Evolutionary conservation across 2,888 invertebrate genomes (phyloP), one percentile per base, ranked within the genome.

Genomic region (Caenorhabditis sulstoni): DNA sequence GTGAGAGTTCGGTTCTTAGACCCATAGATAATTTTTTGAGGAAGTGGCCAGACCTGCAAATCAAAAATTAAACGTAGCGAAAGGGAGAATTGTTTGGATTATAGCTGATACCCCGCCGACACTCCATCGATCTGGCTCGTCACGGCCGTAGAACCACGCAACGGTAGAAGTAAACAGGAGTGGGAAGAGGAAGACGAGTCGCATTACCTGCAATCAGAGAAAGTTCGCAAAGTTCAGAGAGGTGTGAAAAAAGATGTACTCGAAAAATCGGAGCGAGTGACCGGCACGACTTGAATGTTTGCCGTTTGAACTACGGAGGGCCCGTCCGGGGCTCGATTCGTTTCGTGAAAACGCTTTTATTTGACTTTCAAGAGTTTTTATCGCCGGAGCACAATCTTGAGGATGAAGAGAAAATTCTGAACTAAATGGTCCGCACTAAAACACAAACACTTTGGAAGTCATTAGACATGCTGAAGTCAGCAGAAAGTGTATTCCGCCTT

Each of bases 11-110:
- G 75, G 53, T 88, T 88, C 37, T 81, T 73, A 18, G 76, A 70
- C 22, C 86, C 86, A 67, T 88, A 88, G 23, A 70, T 59, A 11
- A 88, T 85, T 62, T 87, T 76, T 44, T 84, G 84, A 1, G 88
- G 88, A 12, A 88, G 79, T 1, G 88, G 88, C 85, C 86, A 88
- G 8, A 88, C 84, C 81, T 84, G 45, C 12, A 61, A 76, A 16
- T 52, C 52, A 52, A 47, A 9, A 29, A 23, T 52, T 35, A 45
- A 20, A n/a, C 1, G 20, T 29, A 29, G 29, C 29, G 22, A 49
- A 9, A 49, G 35, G 3, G 12, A 14, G 2, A 8, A 53, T 3
- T 57, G 64, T 73, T 73, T 37, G 22, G 23, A 49, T 23, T 12
- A 18, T 22, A n/a, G 47, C 57, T 64, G 47, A 59, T 68, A 81